Base-by-base conservation (phyloP, 1,140 invertebrate genomes). In the Eurosta solidaginis region DNA sequence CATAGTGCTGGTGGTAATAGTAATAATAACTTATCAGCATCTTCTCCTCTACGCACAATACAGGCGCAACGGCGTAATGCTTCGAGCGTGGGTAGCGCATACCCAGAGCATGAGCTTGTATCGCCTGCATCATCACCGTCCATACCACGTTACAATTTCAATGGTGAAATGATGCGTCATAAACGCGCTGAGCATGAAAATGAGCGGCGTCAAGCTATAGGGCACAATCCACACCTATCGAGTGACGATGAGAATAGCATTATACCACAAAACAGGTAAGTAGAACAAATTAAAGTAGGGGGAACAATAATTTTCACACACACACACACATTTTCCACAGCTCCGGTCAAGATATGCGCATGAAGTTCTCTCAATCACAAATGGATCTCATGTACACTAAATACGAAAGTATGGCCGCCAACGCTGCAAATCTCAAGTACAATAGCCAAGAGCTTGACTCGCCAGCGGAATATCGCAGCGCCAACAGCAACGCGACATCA, bases 191-290 rank as follows among this genome's bases (percentile, higher is more conserved):
- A 85, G 33, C 83, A 86, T 76, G 83, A 85, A 52, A 83, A 82
- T 27, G 80, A 85, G 0, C 77, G 81, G 49, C 82, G 83, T 0
- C 85, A 87, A 77, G 85, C 85, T 42, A 80, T 86, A 44, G 82
- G 82, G 0, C 84, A 87, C 54, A 85, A 87, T 73, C 84, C 87
- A 40, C 81, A 82, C 47, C 81, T 88, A 78, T 88, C 87, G 74
- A 88, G 87, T 75, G 87, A 88, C 36, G 87, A 88, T 68, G 87
- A 88, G 81, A 88, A 88, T 78, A 88, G 86, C 81, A 88, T 88
- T 2, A 88, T 88, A 80, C 86, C 87, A 1, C 86, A 88, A 78
- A 88, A 88, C 54, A 87, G 84, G 85, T 87, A 59, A 44, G 68
- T 47, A 52, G 7, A 9, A 33, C 3, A 44, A n/a, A 50, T n/a